Evolutionary conservation across 2,888 invertebrate species (phyloP).

Genomic region (Drosophila tripunctata): DNA sequence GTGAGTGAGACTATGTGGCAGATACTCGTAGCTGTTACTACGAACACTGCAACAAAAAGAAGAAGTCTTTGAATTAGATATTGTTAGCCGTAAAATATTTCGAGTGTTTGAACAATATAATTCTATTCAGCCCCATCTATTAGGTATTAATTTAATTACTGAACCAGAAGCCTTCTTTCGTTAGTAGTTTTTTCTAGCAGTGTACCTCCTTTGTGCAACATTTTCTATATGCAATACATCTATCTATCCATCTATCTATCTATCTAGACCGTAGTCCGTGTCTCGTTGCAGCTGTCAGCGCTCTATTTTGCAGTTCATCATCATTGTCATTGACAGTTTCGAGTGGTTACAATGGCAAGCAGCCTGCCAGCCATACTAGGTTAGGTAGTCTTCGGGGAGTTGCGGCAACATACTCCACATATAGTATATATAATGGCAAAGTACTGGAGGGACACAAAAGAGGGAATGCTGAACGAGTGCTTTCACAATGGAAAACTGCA

Average conservation of each 20-base stretch:
- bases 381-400: slow-evolving; percentile 6
- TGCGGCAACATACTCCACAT: background rate
- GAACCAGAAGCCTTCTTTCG: too few relatives aligned
- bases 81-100: too few relatives aligned
- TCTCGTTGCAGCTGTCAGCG: slow-evolving; percentile 79
- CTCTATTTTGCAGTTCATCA: slow-evolving; percentile 80
- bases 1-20: slow-evolving; percentile 25
- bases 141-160: too few relatives aligned
- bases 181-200: background rate
- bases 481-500: slow-evolving; percentile 53
- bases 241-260: slow-evolving; percentile 30
- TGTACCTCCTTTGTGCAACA: slow-evolving; percentile 41
- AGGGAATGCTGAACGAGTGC: slow-evolving; percentile 3
- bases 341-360: slow-evolving; percentile 77
- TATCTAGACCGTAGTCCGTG: slow-evolving; percentile 60
- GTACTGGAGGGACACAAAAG: background rate
- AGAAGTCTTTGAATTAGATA: too few relatives aligned
- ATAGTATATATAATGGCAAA: background rate
- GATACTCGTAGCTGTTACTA: background rate
- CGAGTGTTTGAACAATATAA: too few relatives aligned
- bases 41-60: background rate
- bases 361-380: slow-evolving; percentile 23
- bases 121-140: too few relatives aligned
- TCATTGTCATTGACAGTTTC: slow-evolving; percentile 78
- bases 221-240: slow-evolving; percentile 48